These are phyloP conservation scores for Buathra laborator DNA, from an alignment of 2,888 invertebrate genomes.

Conservation along the genomic window DNA sequence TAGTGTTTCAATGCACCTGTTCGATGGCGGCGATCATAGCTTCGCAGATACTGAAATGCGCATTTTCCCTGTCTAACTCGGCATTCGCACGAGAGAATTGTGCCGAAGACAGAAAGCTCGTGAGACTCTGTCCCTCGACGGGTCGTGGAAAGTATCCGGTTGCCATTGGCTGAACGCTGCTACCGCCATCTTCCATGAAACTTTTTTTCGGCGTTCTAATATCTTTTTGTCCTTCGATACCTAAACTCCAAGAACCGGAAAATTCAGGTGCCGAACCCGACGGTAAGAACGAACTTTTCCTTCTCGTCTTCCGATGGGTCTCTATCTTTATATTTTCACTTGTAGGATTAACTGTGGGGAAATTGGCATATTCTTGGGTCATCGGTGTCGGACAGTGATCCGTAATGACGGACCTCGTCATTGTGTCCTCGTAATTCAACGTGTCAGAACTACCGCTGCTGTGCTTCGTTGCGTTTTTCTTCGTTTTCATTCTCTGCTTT, in stretches of 20 bases:
- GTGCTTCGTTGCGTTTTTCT: conserved; percentile 51
- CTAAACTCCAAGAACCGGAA: conserved; percentile 77
- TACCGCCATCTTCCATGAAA: conserved; percentile 88
- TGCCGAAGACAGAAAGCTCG: conserved; percentile 90
- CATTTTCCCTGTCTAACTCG: conserved; percentile 93
- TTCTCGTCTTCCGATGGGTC: conserved; percentile 65
- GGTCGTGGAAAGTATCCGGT: conserved; percentile 88
- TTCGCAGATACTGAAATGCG: conserved; percentile 94
- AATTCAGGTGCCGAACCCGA: conserved; percentile 80
- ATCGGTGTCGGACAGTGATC: conserved; percentile 57
- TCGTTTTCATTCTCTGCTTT: conserved; percentile 72
- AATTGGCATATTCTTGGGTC: neutral
- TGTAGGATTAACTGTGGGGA: conserved; percentile 33
- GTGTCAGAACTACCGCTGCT: conserved; percentile 77
- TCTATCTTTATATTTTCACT: conserved; percentile 69
- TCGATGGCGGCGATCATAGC: conserved; percentile 94
- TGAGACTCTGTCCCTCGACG: conserved; percentile 90
- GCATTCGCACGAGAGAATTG: conserved; percentile 90
- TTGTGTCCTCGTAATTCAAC: conserved; percentile 74
- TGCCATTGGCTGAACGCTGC: conserved; percentile 87
- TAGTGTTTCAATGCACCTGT: conserved; percentile 83
- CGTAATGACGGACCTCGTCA: conserved; percentile 42
- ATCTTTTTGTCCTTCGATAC: conserved; percentile 85
- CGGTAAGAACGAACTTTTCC: conserved; percentile 72
- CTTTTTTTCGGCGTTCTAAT: conserved; percentile 86